Conservation (phyloP, 1,140 invertebrate genomes). For the Apis laboriosa region DNA sequence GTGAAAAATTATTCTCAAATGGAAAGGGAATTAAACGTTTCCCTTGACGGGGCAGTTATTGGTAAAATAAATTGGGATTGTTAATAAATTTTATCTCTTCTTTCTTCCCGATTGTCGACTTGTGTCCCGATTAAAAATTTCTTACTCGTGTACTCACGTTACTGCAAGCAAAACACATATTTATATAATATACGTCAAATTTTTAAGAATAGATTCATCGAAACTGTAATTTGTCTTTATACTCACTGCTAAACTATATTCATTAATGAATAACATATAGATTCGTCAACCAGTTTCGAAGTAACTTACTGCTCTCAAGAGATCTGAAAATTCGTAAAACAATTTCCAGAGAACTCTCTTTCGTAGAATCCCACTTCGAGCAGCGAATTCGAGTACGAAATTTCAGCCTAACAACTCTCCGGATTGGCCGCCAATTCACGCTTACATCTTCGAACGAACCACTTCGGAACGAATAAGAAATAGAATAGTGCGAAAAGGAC, state of each 20-base stretch:
- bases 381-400: neutral
- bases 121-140: no score
- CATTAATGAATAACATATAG: no score
- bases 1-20: neutral
- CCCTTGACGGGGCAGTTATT: neutral
- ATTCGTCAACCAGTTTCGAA: neutral
- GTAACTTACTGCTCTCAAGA: neutral
- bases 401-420: neutral
- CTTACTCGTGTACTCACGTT: no score
- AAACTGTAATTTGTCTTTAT: no score
- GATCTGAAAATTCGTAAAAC: neutral
- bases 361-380: neutral
- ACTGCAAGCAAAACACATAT: no score
- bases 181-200: no score
- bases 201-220: no score
- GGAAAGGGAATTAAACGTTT: neutral
- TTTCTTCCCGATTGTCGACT: no score
- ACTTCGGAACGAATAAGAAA: neutral
- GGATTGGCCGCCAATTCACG: neutral
- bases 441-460: neutral
- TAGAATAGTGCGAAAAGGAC: neutral
- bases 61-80: neutral
- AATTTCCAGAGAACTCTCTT: neutral
- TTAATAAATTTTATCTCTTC: neutral
- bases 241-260: no score